phyloP scores from a whole-genome alignment of 2,888 invertebrate species.

The Erpobdella octoculata region DNA sequence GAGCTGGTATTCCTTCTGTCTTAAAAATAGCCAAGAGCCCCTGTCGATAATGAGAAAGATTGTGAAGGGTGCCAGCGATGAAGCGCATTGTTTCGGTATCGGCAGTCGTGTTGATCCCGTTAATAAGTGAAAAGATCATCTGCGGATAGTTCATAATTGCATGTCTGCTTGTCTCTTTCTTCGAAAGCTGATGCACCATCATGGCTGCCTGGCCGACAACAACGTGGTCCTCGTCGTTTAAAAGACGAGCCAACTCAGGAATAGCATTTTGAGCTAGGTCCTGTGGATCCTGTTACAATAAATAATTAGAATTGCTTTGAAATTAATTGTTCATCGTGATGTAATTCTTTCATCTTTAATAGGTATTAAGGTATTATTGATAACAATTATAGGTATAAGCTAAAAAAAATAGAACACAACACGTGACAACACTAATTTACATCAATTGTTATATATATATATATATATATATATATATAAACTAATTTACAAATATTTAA shows the following conservation, averaged over 20 bases:
- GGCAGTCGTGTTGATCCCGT: slow-evolving; percentile 89
- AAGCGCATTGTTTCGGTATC: slow-evolving; percentile 93
- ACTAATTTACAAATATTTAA: too few species aligned
- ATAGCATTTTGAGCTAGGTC: slow-evolving; percentile 90
- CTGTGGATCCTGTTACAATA: slow-evolving; percentile 73
- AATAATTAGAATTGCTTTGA: not conserved
- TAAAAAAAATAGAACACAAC: too few species aligned
- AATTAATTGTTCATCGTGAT: too few species aligned
- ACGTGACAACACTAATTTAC: too few species aligned
- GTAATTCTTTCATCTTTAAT: too few species aligned
- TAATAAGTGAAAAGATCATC: slow-evolving; percentile 83
- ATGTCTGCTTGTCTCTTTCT: slow-evolving; percentile 87
- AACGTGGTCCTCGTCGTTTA: slow-evolving; percentile 53
- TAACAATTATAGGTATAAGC: too few species aligned
- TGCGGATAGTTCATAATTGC: slow-evolving; percentile 58
- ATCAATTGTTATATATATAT: too few species aligned
- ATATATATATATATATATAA: too few species aligned
- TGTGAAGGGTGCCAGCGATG: slow-evolving; percentile 90
- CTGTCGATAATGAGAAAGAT: slow-evolving; percentile 93
- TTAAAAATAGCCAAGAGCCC: slow-evolving; percentile 95
- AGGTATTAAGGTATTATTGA: too few species aligned
- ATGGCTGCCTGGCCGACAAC: slow-evolving; percentile 91
- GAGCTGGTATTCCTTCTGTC: slow-evolving; percentile 97
- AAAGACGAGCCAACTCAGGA: slow-evolving; percentile 82
- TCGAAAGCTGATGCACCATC: slow-evolving; percentile 97